These are phyloP conservation scores for Hoplodrina ambigua DNA, from an alignment of 2,888 invertebrate species.

Conservation along the genomic window DNA sequence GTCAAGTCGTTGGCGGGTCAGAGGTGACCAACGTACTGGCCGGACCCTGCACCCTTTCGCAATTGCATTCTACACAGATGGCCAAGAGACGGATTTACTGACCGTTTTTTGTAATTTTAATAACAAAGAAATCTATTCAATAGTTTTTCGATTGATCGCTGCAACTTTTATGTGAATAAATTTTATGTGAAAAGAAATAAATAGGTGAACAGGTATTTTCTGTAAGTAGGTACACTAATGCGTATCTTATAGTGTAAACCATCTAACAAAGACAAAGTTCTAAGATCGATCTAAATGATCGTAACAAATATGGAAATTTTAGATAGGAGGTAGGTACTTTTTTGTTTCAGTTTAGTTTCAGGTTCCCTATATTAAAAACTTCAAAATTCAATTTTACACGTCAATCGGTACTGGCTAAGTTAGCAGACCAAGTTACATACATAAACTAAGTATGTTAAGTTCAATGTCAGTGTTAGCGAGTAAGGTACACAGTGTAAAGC, in stretches of 20 bases:
- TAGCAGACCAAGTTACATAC: constrained; percentile 3
- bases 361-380: background rate
- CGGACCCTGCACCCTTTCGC: constrained; percentile 81
- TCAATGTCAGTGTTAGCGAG: constrained; percentile 75
- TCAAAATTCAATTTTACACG: background rate
- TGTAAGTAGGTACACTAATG: background rate
- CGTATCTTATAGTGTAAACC: background rate
- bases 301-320: background rate
- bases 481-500: constrained; percentile 61
- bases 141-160: constrained; percentile 41
- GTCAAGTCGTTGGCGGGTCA: constrained; percentile 82
- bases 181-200: background rate
- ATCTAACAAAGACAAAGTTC: no score
- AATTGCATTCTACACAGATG: constrained; percentile 68
- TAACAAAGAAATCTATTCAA: constrained; percentile 56
- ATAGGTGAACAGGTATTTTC: constrained; percentile 11
- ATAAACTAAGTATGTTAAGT: constrained; percentile 67
- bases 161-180: constrained; percentile 20
- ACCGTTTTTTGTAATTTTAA: constrained; percentile 61
- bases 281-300: no score
- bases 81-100: constrained; percentile 51
- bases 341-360: background rate
- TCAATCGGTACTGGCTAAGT: background rate
- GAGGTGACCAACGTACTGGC: constrained; percentile 85
- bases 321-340: background rate